phyloP scores from a whole-genome alignment of 2,888 invertebrate genomes.

The Drosophila sordidapex region DNA sequence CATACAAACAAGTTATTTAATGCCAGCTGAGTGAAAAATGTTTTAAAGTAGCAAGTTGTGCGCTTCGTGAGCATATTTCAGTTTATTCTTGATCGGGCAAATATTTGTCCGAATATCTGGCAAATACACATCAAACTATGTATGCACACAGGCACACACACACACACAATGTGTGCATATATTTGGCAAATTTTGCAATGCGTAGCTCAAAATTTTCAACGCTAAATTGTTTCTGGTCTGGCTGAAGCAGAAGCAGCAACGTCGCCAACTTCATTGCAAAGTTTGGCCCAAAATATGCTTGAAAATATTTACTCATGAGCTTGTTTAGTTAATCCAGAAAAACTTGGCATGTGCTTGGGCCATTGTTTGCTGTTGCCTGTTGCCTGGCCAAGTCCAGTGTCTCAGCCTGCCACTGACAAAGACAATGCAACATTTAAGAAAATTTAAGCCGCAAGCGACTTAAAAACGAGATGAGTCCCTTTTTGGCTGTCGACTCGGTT shows the following conservation, averaged over 20 bases:
- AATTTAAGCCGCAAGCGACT: slow-evolving; percentile 80
- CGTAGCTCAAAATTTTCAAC: slow-evolving; percentile 73
- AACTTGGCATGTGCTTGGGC: slow-evolving; percentile 66
- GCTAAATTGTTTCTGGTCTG: slow-evolving; percentile 70
- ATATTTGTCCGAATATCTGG: slow-evolving; percentile 76
- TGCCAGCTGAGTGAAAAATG: slow-evolving; percentile 10
- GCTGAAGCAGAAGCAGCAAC: slow-evolving; percentile 5
- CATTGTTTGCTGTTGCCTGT: slow-evolving; percentile 13
- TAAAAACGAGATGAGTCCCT: slow-evolving; percentile 68
- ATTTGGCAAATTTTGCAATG: slow-evolving; percentile 64
- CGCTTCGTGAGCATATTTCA: slow-evolving; percentile 40
- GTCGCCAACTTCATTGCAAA: slow-evolving; percentile 66
- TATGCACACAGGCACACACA: neutral
- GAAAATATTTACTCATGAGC: slow-evolving; percentile 80
- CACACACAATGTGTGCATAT: slow-evolving; percentile 13
- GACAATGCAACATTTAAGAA: slow-evolving; percentile 78
- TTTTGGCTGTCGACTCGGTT: slow-evolving; percentile 39
- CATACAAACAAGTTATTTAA: slow-evolving; percentile 17
- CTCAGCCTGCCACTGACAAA: slow-evolving; percentile 37
- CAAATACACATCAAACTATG: slow-evolving; percentile 55
- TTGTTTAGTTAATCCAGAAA: slow-evolving; percentile 81
- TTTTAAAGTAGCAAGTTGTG: slow-evolving; percentile 33
- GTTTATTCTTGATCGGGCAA: slow-evolving; percentile 59
- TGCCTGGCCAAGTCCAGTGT: neutral
- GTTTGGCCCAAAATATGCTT: slow-evolving; percentile 72